These are phyloP conservation scores for Tachystola acroxantha DNA, from an alignment of 2,888 invertebrate genomes.

Conservation along the genomic window DNA sequence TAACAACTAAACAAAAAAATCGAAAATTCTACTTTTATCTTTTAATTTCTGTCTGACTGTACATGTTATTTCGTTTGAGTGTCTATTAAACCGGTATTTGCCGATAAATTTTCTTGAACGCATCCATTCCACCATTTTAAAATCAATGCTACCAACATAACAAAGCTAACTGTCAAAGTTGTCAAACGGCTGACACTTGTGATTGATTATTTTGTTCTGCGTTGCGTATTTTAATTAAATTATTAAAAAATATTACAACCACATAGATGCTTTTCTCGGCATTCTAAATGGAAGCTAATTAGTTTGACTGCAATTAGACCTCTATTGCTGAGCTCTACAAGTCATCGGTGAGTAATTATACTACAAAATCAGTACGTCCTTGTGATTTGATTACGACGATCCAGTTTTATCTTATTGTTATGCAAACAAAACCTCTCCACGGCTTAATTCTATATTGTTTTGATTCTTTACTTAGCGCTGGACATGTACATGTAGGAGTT, in stretches of 20 bases:
- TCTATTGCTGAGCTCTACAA: constrained; percentile 13
- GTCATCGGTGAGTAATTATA: constrained; percentile 28
- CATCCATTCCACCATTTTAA: background rate
- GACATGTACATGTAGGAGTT: background rate
- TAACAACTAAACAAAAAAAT: too few relatives aligned
- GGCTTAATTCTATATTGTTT: constrained; percentile 27
- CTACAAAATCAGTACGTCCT: constrained; percentile 37
- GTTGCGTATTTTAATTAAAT: background rate
- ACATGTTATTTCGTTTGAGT: too few relatives aligned
- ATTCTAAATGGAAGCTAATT: constrained; percentile 22
- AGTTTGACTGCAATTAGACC: constrained; percentile 11
- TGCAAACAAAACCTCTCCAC: constrained; percentile 51
- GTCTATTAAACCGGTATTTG: background rate
- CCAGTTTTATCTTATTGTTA: constrained; percentile 48
- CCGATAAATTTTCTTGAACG: background rate
- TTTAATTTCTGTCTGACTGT: too few relatives aligned
- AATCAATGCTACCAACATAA: constrained; percentile 9
- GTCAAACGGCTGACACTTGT: constrained; percentile 15
- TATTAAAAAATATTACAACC: too few relatives aligned
- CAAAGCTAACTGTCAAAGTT: constrained; percentile 7
- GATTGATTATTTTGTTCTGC: constrained; percentile 2
- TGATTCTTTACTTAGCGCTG: constrained; percentile 16
- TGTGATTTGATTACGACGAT: constrained; percentile 17
- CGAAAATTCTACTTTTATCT: too few relatives aligned
- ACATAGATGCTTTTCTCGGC: constrained; percentile 6